Conservation (phyloP, 2,113 vertebrate species). For the Vanacampus margaritifer region DNA sequence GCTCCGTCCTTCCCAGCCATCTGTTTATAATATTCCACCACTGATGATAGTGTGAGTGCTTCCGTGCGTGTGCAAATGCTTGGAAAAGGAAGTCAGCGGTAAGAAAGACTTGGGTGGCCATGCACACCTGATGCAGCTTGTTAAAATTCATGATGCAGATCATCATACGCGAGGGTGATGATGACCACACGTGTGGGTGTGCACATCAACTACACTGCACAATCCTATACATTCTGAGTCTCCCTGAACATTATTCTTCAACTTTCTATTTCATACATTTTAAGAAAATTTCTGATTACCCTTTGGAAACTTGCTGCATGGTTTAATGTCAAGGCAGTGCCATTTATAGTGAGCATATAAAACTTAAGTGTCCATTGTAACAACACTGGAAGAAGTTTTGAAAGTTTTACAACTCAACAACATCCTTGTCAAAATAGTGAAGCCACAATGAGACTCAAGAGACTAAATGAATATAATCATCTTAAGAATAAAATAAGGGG, state of each 20-base stretch:
- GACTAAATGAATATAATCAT: too few species aligned
- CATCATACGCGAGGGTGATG: constrained; percentile 21
- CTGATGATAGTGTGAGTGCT: constrained; percentile 16
- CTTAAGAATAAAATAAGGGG: too few species aligned
- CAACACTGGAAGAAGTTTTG: too few species aligned
- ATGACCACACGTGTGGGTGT: constrained; percentile 11
- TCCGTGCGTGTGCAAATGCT: neutral
- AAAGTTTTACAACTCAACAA: too few species aligned
- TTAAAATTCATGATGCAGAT: constrained; percentile 12
- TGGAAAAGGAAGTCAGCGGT: neutral
- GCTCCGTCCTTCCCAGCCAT: neutral
- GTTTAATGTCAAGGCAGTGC: too few species aligned
- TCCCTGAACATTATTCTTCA: constrained; percentile 1
- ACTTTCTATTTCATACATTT: neutral
- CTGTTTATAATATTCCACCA: constrained; percentile 27
- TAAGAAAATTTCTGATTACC: neutral
- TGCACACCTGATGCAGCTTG: constrained; percentile 26
- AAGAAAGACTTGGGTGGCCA: constrained; percentile 32
- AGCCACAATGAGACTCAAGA: too few species aligned
- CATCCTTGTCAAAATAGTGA: too few species aligned
- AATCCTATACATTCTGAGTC: constrained; percentile 2
- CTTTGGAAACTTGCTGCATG: neutral
- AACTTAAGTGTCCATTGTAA: too few species aligned
- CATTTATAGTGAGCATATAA: too few species aligned
- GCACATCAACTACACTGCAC: neutral